Evolutionary conservation across 2,888 invertebrate genomes (phyloP).

Genomic region (Ormia ochracea): DNA sequence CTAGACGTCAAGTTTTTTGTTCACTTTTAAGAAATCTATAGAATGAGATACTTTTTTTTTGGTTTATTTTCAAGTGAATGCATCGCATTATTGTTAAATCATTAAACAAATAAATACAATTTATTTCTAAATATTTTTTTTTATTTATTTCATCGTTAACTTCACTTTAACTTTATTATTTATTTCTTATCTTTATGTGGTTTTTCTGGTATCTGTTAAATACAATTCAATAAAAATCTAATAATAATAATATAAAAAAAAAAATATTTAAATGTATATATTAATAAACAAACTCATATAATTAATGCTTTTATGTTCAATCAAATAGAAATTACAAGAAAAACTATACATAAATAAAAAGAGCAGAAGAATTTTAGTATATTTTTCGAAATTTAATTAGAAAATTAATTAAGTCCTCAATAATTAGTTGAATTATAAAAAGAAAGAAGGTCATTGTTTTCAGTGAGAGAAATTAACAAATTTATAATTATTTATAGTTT

Average conservation of each 20-base stretch:
- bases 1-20: no score
- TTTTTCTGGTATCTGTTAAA: constrained; percentile 30
- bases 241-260: constrained; percentile 16
- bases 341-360: not conserved
- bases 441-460: not conserved
- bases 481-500: not conserved
- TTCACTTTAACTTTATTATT: constrained; percentile 58
- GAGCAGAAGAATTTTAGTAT: not conserved
- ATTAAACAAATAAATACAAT: not conserved
- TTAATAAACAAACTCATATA: constrained; percentile 30
- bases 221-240: constrained; percentile 62
- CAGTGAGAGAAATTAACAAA: not conserved
- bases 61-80: not conserved
- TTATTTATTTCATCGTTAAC: constrained; percentile 45
- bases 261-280: not conserved
- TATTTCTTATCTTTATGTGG: constrained; percentile 58
- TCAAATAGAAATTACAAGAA: not conserved
- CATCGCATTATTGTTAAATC: not conserved
- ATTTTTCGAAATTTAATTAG: not conserved
- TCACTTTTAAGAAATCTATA: no score
- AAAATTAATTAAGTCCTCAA: not conserved
- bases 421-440: not conserved
- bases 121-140: not conserved
- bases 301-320: constrained; percentile 12
- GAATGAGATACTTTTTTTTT: not conserved